These are phyloP conservation scores for Hyalella azteca DNA, from an alignment of 2,888 invertebrate species.

Conservation along the genomic window DNA sequence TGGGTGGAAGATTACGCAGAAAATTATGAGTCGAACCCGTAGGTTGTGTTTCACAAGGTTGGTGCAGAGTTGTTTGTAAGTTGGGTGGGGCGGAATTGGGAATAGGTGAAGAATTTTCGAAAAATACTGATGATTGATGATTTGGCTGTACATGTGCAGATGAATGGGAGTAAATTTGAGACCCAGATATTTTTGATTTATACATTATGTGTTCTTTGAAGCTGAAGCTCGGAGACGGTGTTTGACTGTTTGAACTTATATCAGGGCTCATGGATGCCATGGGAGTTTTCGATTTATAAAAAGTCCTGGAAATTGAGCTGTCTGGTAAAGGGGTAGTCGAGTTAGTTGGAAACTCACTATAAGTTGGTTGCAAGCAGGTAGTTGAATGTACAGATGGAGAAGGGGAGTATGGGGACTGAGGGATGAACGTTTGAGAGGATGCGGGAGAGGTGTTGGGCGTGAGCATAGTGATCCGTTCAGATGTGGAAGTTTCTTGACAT, in stretches of 20 bases:
- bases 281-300: not conserved
- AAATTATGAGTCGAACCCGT: slow-evolving; percentile 29
- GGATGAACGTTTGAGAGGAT: not conserved
- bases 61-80: not conserved
- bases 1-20: slow-evolving; percentile 22
- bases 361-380: not conserved
- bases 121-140: not conserved
- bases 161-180: not conserved
- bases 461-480: not conserved
- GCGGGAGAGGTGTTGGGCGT: not conserved
- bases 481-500: not conserved
- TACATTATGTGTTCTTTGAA: not conserved
- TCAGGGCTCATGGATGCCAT: not conserved
- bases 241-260: not conserved
- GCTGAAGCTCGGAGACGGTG: not conserved
- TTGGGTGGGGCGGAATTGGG: not conserved
- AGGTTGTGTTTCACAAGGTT: slow-evolving; percentile 6
- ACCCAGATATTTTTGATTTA: not conserved
- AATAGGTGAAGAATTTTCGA: not conserved
- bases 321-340: not conserved
- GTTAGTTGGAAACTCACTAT: not conserved
- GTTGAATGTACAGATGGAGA: not conserved
- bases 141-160: not conserved
- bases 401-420: not conserved
- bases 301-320: not conserved